These are phyloP conservation scores for Rhynchotus rufescens DNA, from an alignment of 2,797 vertebrate species.

Conservation along the genomic window DNA sequence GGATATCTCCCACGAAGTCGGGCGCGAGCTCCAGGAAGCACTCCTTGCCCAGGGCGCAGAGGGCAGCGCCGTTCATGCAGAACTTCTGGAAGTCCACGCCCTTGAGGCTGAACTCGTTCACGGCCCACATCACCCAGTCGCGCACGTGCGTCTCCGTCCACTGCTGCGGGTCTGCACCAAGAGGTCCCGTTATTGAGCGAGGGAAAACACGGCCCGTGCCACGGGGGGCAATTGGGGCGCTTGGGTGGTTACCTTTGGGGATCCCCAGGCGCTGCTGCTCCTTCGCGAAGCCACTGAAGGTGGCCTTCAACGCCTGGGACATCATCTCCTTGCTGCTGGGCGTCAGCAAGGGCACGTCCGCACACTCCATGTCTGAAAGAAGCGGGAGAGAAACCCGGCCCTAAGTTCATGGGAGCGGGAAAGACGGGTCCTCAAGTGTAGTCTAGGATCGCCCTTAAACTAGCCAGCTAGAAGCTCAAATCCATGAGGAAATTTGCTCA, in stretches of 20 bases:
- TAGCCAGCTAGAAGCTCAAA: neutral
- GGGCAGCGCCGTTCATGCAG: conserved; percentile 91
- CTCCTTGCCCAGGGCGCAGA: conserved; percentile 96
- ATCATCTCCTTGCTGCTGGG: conserved; percentile 99
- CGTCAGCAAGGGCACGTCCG: conserved; percentile 94
- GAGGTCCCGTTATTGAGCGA: neutral
- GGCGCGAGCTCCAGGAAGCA: conserved; percentile 96
- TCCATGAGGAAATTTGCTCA: neutral
- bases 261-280: conserved; percentile 96
- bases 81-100: conserved; percentile 97
- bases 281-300: conserved; percentile 97
- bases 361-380: conserved; percentile 94
- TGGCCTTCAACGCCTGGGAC: conserved; percentile 97
- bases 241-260: conserved; percentile 88
- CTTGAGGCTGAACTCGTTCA: conserved; percentile 98
- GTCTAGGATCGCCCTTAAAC: neutral
- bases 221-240: no score
- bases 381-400: neutral
- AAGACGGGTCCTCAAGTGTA: neutral
- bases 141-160: conserved; percentile 95
- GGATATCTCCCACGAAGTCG: conserved; percentile 98
- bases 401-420: neutral
- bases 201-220: no score
- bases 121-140: conserved; percentile 97
- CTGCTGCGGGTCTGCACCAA: conserved; percentile 89